These are phyloP conservation scores for Aricia artaxerxes DNA, from an alignment of 2,888 invertebrate genomes.

Conservation along the genomic window DNA sequence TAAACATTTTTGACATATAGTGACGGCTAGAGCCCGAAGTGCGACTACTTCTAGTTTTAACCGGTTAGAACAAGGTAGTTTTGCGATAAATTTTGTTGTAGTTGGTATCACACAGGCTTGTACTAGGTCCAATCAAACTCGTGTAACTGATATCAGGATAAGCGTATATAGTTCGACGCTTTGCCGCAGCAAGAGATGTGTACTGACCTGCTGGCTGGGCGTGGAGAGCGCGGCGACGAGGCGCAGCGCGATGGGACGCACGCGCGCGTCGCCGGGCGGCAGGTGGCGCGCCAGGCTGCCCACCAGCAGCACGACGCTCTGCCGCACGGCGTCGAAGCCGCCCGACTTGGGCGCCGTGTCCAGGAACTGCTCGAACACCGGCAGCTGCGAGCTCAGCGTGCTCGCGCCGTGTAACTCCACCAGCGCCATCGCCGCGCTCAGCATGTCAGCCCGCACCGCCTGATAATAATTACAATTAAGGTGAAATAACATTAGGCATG, in stretches of 20 bases:
- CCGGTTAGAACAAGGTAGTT: no score
- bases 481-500: no score
- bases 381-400: conserved; percentile 84
- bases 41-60: no score
- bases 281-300: conserved; percentile 98
- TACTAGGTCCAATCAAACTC: no score
- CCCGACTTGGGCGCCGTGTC: conserved; percentile 95
- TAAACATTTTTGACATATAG: no score
- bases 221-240: conserved; percentile 95
- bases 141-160: no score
- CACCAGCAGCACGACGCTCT: conserved; percentile 98
- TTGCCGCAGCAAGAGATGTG: neutral
- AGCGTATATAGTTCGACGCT: no score
- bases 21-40: no score
- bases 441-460: conserved; percentile 92
- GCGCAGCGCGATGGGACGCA: conserved; percentile 96
- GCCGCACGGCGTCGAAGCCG: conserved; percentile 94
- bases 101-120: no score
- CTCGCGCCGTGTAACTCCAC: conserved; percentile 50
- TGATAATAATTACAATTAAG: neutral
- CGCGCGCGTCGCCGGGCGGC: conserved; percentile 92
- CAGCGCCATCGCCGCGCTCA: conserved; percentile 94
- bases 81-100: no score
- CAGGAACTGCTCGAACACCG: conserved; percentile 96
- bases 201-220: conserved; percentile 93